A percentile compares a stretch with the other conserved stretches of the same genome.
Evolutionary conservation across 2,113 vertebrate genomes (phyloP).

Genomic region (Columba livia): DNA sequence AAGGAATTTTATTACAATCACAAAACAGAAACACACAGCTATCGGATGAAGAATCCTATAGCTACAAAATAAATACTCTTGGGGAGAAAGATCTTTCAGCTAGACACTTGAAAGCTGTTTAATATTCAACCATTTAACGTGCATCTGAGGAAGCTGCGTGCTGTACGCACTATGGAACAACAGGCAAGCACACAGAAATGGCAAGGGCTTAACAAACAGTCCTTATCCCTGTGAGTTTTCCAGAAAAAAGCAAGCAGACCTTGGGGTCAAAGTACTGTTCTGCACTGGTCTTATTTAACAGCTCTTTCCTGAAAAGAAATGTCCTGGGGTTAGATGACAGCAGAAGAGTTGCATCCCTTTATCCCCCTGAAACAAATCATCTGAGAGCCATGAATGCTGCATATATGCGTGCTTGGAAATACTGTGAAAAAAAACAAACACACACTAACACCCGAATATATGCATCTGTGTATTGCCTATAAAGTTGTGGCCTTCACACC

Average conservation of each 20-base stretch:
- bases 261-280: background rate
- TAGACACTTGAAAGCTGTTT: background rate
- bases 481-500: background rate
- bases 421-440: background rate
- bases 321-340: background rate
- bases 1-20: background rate
- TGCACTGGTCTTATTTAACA: background rate
- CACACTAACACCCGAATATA: background rate
- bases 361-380: background rate
- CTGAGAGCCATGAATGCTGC: background rate
- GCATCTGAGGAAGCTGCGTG: background rate
- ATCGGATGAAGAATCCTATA: background rate
- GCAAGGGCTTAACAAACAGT: background rate
- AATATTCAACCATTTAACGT: background rate
- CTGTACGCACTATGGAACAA: background rate
- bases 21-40: background rate
- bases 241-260: background rate
- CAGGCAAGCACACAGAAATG: background rate
- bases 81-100: background rate
- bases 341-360: background rate
- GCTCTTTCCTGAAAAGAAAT: background rate
- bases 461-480: background rate
- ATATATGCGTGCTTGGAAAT: background rate
- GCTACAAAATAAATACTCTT: background rate
- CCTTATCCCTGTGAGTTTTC: background rate